Percentiles rank a stretch among this genome's conserved stretches.
phyloP scores from a whole-genome alignment of 1,140 invertebrate genomes.

The Aphaenogaster floridana region DNA sequence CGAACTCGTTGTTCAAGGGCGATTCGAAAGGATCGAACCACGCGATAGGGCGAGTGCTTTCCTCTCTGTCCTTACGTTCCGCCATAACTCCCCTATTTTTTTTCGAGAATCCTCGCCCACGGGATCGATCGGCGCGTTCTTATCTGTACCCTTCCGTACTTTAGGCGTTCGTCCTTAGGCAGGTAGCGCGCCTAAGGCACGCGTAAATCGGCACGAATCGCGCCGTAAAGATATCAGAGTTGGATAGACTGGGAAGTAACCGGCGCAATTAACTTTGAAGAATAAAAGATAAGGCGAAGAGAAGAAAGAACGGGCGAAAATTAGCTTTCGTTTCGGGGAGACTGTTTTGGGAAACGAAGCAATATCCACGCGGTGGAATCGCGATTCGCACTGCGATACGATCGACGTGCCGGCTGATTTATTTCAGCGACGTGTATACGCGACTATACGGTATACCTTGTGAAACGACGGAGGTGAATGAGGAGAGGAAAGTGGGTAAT shows the following conservation, averaged over 20 bases:
- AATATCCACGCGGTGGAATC: background rate
- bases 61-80: background rate
- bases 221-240: slow-evolving; percentile 40
- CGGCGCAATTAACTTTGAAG: slow-evolving; percentile 47
- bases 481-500: slow-evolving; percentile 42
- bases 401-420: slow-evolving; percentile 35
- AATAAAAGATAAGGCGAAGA: slow-evolving; percentile 22
- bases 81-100: slow-evolving; percentile 16
- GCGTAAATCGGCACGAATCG: slow-evolving; percentile 38
- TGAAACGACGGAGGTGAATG: slow-evolving; percentile 12
- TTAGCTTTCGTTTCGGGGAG: background rate
- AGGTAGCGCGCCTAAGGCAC: slow-evolving; percentile 3
- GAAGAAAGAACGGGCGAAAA: slow-evolving; percentile 12
- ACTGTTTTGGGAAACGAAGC: slow-evolving; percentile 22
- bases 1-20: background rate
- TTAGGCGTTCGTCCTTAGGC: background rate
- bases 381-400: slow-evolving; percentile 25
- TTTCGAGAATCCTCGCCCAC: background rate
- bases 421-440: slow-evolving; percentile 20
- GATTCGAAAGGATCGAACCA: slow-evolving; percentile 18
- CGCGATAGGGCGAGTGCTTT: background rate
- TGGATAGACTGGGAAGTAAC: slow-evolving; percentile 34
- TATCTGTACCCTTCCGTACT: slow-evolving; percentile 33
- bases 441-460: background rate
- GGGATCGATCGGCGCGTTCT: slow-evolving; percentile 47